Base-by-base conservation (phyloP, 1,140 invertebrate species). In the Geopemphigus sp. region DNA sequence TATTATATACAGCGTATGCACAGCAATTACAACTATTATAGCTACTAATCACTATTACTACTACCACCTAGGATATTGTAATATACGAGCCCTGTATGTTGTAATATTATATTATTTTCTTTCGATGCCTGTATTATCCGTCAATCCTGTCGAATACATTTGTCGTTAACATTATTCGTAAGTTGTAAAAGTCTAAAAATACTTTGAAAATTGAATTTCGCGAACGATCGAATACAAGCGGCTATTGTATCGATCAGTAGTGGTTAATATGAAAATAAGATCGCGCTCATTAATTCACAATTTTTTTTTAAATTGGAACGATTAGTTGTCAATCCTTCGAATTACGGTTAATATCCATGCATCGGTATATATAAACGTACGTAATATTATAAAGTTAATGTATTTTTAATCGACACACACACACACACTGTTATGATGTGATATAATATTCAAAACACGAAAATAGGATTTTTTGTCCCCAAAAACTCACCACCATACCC, bases 401-500 rank as follows among this genome's bases (percentile, higher is more conserved):
- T 59, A 19, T 59, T 59, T 14, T 26, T 59, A 61, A 64, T 64
- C 61, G 17, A n/a, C 61, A 64, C 15, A 64, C n/a, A n/a, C n/a
- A n/a, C n/a, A 29, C n/a, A 64, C 32, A 39, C 17, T 39, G 26
- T 64, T 68, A 68, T 15, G 39, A 15, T 68, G 45, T 45, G 19
- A 26, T 47, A 26, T 3, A 59, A 59, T 22, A 59, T 22, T 32
- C 3, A 5, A 5, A 63, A 72, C 68, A 72, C 24, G 24, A 19
- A 72, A 2, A 72, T 53, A 53, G 47, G 50, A 72, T 72, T 54
- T 59, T 50, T 47, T 2, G 45, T 72, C 47, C 24, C 74, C 39
- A 57, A 59, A 61, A 78, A 78, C 74, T 78, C 74, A 78, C 74
- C 74, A 59, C 56, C 74, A 59, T 39, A 45, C 29, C 57, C 57